Evolutionary conservation across 1,140 invertebrate species (phyloP).

Genomic region (Neodiprion fabricii): DNA sequence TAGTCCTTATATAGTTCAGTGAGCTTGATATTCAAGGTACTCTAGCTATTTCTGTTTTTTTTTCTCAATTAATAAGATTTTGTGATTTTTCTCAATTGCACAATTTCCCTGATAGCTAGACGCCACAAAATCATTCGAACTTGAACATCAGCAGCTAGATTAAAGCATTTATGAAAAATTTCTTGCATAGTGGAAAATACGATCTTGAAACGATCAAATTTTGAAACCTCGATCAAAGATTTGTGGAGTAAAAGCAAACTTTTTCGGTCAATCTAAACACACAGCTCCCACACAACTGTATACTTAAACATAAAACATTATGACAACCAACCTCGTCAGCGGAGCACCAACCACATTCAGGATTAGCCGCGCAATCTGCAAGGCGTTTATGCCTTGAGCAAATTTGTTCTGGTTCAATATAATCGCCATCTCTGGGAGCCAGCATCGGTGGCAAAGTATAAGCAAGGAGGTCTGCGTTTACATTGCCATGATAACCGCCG

Average conservation of each 20-base stretch:
- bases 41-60: no score
- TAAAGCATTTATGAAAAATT: no score
- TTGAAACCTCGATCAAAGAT: no score
- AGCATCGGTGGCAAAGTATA: conserved; percentile 80
- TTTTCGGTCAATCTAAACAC: neutral
- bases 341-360: conserved; percentile 93
- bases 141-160: no score
- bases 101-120: no score
- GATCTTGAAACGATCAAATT: no score
- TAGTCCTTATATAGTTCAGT: neutral
- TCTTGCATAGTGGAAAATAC: no score
- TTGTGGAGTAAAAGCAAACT: neutral
- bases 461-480: conserved; percentile 81
- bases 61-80: no score
- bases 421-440: conserved; percentile 67
- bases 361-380: conserved; percentile 84
- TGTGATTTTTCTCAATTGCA: no score
- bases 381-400: conserved; percentile 76
- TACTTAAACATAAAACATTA: no score
- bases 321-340: conserved; percentile 68
- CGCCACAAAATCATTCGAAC: no score
- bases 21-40: no score
- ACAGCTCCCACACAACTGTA: neutral
- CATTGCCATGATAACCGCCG: conserved; percentile 92
- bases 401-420: conserved; percentile 72